Evolutionary conservation across 2,888 invertebrate genomes (phyloP).

Genomic region (Papilio protenor): DNA sequence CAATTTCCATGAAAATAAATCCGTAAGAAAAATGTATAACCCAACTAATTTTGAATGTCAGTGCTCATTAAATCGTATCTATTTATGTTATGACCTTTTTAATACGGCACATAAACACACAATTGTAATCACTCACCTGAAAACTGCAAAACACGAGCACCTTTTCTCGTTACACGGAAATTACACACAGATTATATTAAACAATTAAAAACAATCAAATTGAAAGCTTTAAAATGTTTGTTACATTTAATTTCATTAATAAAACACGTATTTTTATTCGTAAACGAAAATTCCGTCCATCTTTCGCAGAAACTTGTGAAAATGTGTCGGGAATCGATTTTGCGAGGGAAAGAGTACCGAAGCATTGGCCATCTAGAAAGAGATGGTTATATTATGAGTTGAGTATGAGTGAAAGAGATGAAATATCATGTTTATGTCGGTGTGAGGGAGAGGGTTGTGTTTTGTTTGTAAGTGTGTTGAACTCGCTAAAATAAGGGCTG

Average conservation of each 20-base stretch:
- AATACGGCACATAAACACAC: conserved; percentile 28
- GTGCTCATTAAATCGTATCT: background rate
- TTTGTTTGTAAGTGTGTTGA: conserved; percentile 55
- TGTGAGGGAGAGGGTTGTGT: conserved; percentile 47
- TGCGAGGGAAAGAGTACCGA: conserved; percentile 52
- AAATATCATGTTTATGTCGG: conserved; percentile 40
- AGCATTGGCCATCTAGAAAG: conserved; percentile 42
- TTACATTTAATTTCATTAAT: conserved; percentile 1
- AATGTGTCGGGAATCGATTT: conserved; percentile 62
- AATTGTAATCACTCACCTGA: conserved; percentile 38
- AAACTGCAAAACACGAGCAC: conserved; percentile 29
- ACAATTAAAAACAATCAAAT: background rate
- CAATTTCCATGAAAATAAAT: no score
- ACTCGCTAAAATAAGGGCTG: conserved; percentile 61
- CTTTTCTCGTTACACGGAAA: background rate
- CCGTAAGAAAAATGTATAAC: no score
- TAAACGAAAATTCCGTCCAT: conserved; percentile 12
- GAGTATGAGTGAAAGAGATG: conserved; percentile 48
- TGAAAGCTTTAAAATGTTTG: background rate
- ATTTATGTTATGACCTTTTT: conserved; percentile 1
- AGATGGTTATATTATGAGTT: conserved; percentile 44
- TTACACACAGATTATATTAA: conserved; percentile 1
- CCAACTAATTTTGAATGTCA: no score
- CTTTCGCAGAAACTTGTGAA: conserved; percentile 43
- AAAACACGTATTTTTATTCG: conserved; percentile 16